Percentiles rank a stretch among this genome's conserved stretches.
Conservation (phyloP, 2,113 vertebrate species). For the Chroicocephalus ridibundus region DNA sequence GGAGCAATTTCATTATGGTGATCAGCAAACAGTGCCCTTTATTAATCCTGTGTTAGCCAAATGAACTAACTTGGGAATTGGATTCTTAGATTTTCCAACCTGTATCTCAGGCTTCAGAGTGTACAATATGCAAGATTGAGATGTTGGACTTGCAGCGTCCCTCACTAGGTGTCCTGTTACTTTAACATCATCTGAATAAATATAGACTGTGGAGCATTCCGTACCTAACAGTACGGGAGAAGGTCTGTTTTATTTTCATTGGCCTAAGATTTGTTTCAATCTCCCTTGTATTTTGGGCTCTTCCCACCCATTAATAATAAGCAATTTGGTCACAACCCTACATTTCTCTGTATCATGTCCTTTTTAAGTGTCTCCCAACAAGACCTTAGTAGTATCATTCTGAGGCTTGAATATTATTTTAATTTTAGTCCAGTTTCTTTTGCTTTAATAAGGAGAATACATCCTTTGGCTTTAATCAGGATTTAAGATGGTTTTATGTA, state of each 20-base stretch:
- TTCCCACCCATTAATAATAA: not conserved
- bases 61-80: not conserved
- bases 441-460: not conserved
- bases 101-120: not conserved
- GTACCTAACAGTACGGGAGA: not conserved
- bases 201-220: not conserved
- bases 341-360: not conserved
- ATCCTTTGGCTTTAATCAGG: not conserved
- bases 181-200: not conserved
- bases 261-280: not conserved
- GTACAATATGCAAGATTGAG: not conserved
- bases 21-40: constrained; percentile 16
- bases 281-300: not conserved
- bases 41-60: not conserved
- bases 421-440: not conserved
- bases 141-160: not conserved
- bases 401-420: not conserved
- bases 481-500: not conserved
- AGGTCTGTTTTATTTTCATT: not conserved
- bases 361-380: not conserved
- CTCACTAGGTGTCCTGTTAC: not conserved
- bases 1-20: constrained; percentile 13
- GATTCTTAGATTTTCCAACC: not conserved
- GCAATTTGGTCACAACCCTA: not conserved
- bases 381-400: not conserved